Evolutionary conservation across 2,113 vertebrate species (phyloP), one percentile per base, ranked within the genome.

Genomic region (Podarcis cretensis): DNA sequence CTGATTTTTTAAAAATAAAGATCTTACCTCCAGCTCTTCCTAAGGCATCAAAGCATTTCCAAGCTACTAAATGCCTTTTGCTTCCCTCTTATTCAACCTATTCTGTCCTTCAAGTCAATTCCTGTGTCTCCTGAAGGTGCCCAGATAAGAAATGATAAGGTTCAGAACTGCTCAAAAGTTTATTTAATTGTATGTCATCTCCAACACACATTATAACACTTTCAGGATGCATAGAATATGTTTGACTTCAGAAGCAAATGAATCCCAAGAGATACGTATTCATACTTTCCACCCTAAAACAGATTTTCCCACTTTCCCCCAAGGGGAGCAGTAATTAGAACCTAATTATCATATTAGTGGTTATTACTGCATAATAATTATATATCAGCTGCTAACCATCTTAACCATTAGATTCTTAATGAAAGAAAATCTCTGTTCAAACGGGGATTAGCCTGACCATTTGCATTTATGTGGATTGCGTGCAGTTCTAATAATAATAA

Each of bases 311-410:
- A 83, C 73, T 89, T 83, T 83, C 12, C 21, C 74, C 74, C 87
- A 88, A 89, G 73, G 66, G 73, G 14, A 84, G 16, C 12, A 69
- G 63, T 89, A 89, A 89, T 89, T 89, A 78, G 59, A 48, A 35
- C 23, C 14, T 84, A 89, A 89, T 84, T 84, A 84, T 78, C 81
- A 84, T 78, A 89, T 89, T 76, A 89, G 81, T 68, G 18, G 81
- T 84, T 77, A 84, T 89, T 89, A 84, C 87, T 84, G 81, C 66
- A 87, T 81, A 84, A 89, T 83, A 83, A 78, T 84, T 68, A 89
- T 37, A 78, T 89, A 89, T 89, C 59, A 84, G 75, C 43, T 89
- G 81, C 74, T 84, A 89, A 84, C 83, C n/a, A 89, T 78, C 73
- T 88, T 84, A 78, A 68, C 25, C 23, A 69, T 71, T 89, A 57